phyloP scores from a whole-genome alignment of 2,113 vertebrate species.

The Lamprotornis superbus region DNA sequence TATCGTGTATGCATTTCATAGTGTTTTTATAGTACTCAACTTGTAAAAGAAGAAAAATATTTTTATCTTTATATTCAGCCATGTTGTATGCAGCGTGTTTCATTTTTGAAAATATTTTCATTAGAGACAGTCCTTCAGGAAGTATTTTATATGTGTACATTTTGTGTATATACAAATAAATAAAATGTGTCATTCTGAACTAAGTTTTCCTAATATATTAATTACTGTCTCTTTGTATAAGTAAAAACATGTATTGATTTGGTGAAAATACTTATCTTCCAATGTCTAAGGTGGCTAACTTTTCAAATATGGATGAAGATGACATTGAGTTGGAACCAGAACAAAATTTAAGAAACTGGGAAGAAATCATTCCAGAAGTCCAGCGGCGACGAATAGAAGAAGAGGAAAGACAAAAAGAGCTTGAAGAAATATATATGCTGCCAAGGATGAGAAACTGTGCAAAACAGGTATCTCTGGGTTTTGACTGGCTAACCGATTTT shows the following conservation, averaged over 20 bases:
- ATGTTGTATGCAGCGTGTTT: background rate
- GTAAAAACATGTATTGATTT: background rate
- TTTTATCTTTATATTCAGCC: background rate
- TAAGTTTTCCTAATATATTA: background rate
- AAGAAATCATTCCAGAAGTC: constrained; percentile 93
- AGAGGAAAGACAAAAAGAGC: constrained; percentile 92
- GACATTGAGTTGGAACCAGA: constrained; percentile 90
- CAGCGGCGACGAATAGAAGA: constrained; percentile 91
- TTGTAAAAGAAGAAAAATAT: constrained; percentile 20
- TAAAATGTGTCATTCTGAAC: background rate
- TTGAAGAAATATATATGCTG: constrained; percentile 94
- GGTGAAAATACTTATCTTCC: constrained; percentile 5
- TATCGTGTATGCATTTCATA: background rate
- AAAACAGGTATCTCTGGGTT: constrained; percentile 84
- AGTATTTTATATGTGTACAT: background rate
- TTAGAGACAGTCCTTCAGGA: background rate
- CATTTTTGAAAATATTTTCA: background rate
- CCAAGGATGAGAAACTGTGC: constrained; percentile 97
- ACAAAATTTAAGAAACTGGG: constrained; percentile 87
- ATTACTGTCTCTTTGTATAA: background rate
- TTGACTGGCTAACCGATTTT: background rate
- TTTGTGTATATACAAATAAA: background rate
- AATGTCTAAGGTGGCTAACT: constrained; percentile 90
- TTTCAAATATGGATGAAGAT: constrained; percentile 95
- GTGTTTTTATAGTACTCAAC: background rate